A percentile compares a stretch with the other conserved stretches of the same genome.
phyloP scores from a whole-genome alignment of 30 jellyfish, hydroid and myxozoan genomes.

The Sanderia malayensis region DNA sequence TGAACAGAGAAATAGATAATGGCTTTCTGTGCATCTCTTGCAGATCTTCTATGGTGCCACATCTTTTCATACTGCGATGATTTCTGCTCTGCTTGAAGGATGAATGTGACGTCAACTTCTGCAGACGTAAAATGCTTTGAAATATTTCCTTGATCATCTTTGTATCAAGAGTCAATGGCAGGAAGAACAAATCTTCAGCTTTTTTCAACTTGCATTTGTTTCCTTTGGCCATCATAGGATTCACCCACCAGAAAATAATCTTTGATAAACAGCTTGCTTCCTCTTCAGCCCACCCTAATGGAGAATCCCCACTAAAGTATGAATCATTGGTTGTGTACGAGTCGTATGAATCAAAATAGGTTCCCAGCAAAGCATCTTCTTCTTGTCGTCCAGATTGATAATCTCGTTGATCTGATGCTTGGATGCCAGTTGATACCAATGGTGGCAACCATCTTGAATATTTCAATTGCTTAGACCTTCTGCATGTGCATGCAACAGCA shows the following conservation, averaged over 20 bases:
- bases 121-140: constrained; percentile 56
- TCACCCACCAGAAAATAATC: constrained; percentile 76
- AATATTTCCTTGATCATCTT: constrained; percentile 62
- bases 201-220: constrained; percentile 32
- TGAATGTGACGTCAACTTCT: constrained; percentile 26
- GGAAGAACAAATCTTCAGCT: constrained; percentile 68
- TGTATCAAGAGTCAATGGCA: constrained; percentile 70
- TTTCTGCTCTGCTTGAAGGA: constrained; percentile 5
- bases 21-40: constrained; percentile 34
- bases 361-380: constrained; percentile 51
- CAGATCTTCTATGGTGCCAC: constrained; percentile 27
- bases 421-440: constrained; percentile 37
- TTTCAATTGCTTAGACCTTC: background rate
- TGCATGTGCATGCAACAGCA: background rate
- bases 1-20: constrained; percentile 41
- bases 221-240: constrained; percentile 77
- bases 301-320: constrained; percentile 17
- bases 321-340: constrained; percentile 27
- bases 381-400: constrained; percentile 3
- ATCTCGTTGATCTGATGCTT: constrained; percentile 1
- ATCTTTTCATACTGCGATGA: constrained; percentile 13
- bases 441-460: constrained; percentile 51
- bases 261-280: constrained; percentile 59
- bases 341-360: constrained; percentile 58
- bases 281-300: constrained; percentile 84